These are phyloP conservation scores for Orchesella flavescens DNA, from an alignment of 2,888 invertebrate genomes.

Conservation along the genomic window DNA sequence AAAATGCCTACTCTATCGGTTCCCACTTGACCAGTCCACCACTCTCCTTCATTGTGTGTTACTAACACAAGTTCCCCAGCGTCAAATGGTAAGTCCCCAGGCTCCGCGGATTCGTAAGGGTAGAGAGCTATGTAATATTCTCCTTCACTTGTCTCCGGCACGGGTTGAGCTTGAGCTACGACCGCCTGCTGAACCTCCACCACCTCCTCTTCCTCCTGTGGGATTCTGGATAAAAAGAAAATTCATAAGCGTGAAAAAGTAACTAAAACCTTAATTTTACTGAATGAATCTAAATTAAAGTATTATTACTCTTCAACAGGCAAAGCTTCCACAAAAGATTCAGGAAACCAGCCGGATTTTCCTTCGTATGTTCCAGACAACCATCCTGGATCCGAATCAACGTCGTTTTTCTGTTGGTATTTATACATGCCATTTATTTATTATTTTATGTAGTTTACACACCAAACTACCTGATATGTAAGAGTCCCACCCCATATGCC, in stretches of 20 bases:
- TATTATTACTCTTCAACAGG: constrained; percentile 59
- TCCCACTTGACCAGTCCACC: constrained; percentile 97
- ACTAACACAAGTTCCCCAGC: constrained; percentile 90
- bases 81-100: constrained; percentile 92
- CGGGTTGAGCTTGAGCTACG: not conserved
- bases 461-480: too few relatives aligned
- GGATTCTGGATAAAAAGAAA: too few relatives aligned
- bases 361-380: constrained; percentile 92
- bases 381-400: constrained; percentile 94
- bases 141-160: constrained; percentile 9
- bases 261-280: too few relatives aligned
- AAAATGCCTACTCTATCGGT: constrained; percentile 88
- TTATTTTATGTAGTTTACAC: too few relatives aligned
- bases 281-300: not conserved
- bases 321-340: constrained; percentile 87
- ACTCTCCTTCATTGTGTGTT: constrained; percentile 92
- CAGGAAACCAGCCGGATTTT: constrained; percentile 96
- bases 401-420: constrained; percentile 68
- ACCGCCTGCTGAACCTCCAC: not conserved
- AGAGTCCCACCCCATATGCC: too few relatives aligned
- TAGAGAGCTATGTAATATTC: constrained; percentile 90
- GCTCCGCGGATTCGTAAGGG: constrained; percentile 90
- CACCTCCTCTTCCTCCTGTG: not conserved
- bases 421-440: constrained; percentile 72
- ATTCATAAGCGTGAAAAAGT: too few relatives aligned